phyloP scores from a whole-genome alignment of 1,140 invertebrate species.

The Tenebrio molitor region DNA sequence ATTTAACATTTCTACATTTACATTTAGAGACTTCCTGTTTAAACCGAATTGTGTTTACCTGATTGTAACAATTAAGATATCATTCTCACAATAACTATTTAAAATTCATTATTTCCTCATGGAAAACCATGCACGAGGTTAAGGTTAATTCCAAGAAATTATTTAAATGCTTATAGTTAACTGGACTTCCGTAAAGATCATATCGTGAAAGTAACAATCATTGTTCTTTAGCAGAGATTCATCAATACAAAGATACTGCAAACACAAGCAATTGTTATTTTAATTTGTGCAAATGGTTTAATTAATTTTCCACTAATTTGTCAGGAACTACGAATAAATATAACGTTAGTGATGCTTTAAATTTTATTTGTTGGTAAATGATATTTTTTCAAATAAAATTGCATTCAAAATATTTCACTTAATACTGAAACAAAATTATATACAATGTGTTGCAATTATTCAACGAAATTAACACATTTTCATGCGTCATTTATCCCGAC shows the following conservation, averaged over 20 bases:
- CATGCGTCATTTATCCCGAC: too few species aligned
- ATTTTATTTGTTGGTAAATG: too few species aligned
- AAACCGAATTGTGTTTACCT: conserved; percentile 44
- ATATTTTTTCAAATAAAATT: too few species aligned
- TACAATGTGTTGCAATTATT: too few species aligned
- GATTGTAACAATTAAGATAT: conserved; percentile 33
- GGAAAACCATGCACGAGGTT: conserved; percentile 29
- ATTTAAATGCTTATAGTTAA: conserved; percentile 1
- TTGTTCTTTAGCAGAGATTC: not conserved
- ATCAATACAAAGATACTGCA: not conserved
- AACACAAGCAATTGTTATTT: not conserved
- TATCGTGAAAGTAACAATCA: conserved; percentile 6
- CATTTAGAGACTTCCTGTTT: conserved; percentile 24
- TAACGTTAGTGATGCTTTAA: too few species aligned
- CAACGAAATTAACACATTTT: too few species aligned
- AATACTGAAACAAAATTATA: too few species aligned
- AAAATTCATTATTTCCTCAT: conserved; percentile 22
- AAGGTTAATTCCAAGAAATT: conserved; percentile 26
- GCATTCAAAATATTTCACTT: too few species aligned
- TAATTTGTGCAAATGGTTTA: too few species aligned
- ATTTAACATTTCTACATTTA: too few species aligned
- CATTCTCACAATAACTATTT: conserved; percentile 12
- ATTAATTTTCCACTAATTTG: too few species aligned
- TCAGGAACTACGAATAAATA: too few species aligned
- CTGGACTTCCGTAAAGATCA: conserved; percentile 27